These are phyloP conservation scores for Physeter macrocephalus DNA, from an alignment of 2,113 vertebrate genomes.

Conservation along the genomic window DNA sequence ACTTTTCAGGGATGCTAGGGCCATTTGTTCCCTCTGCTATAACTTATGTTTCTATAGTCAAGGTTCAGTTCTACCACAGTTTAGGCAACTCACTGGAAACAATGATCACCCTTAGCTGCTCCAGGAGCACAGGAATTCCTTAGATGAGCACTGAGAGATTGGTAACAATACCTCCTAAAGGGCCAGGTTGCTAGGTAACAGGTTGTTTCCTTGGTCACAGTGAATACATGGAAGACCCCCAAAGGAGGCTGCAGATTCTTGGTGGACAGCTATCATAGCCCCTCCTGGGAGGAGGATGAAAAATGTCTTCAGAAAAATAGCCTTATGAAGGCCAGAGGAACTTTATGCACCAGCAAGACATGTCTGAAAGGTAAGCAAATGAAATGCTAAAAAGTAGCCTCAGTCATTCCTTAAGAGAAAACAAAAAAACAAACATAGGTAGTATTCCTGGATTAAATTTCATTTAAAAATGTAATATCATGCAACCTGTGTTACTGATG, in stretches of 20 bases:
- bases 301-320: constrained; percentile 69
- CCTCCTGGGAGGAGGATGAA: constrained; percentile 57
- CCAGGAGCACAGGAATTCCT: constrained; percentile 62
- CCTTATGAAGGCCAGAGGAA: constrained; percentile 66
- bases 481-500: not conserved
- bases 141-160: constrained; percentile 70
- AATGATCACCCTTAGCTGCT: constrained; percentile 4
- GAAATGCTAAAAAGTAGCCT: constrained; percentile 58
- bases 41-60: constrained; percentile 9
- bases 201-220: constrained; percentile 76
- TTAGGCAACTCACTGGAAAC: constrained; percentile 18
- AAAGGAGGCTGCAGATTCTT: constrained; percentile 46
- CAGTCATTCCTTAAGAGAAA: constrained; percentile 66
- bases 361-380: constrained; percentile 91
- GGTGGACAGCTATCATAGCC: not conserved
- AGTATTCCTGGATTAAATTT: constrained; percentile 75
- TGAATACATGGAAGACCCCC: constrained; percentile 63
- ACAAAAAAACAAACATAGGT: constrained; percentile 46
- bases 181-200: constrained; percentile 76
- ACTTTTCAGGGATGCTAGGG: not conserved
- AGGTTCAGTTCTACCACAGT: constrained; percentile 27
- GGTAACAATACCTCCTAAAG: constrained; percentile 76
- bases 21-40: not conserved
- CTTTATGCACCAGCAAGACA: constrained; percentile 78
- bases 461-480: constrained; percentile 48